Base-by-base conservation (phyloP, 1,140 invertebrate genomes). In the Condylostylus longicornis region DNA sequence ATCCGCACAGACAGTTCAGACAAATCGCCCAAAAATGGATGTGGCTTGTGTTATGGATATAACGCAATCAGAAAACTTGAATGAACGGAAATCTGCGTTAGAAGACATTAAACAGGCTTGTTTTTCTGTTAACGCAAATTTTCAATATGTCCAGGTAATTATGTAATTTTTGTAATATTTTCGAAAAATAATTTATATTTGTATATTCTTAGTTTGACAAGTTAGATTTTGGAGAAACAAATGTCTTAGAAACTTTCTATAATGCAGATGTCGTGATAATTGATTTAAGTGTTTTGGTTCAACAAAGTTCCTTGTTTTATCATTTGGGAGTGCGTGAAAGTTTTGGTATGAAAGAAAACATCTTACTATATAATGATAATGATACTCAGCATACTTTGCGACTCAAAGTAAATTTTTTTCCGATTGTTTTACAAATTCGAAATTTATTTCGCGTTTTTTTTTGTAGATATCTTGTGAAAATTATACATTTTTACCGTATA, bases 331-430 rank as follows among this genome's bases (percentile, higher is more conserved):
- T 98, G 1, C 66, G 95, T 37, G 94, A 98, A 63, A 96, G 89
- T 60, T 97, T 98, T 70, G 84, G 84, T 31, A 98, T 98, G 91
- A 94, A 89, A 55, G 85, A 95, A 57, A 98, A 97, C 64, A 89
- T 98, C 41, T 62, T 98, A 10, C 69, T 96, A 3, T 90, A 81
- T 54, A 89, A 94, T 70, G 90, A 96, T 66, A 70, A 71, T 44
- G 82, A 93, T 61, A 72, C 78, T 3, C 85, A 93, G 63, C 72
- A 81, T 40, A 89, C 88, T 15, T 59, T 89, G 37, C 68, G 82
- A 42, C 65, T 90, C 21, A 89, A 86, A 71, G 83, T 89, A 69
- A 31, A 54, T 51, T 33, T 8, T 6, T 21, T 8, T 5, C 20
- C 3, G 17, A 34, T 21, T 21, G 17, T 31, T 6, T 9, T 17